Conservation (phyloP, 2,888 invertebrate species). For the Pollenia griseotomentosa region DNA sequence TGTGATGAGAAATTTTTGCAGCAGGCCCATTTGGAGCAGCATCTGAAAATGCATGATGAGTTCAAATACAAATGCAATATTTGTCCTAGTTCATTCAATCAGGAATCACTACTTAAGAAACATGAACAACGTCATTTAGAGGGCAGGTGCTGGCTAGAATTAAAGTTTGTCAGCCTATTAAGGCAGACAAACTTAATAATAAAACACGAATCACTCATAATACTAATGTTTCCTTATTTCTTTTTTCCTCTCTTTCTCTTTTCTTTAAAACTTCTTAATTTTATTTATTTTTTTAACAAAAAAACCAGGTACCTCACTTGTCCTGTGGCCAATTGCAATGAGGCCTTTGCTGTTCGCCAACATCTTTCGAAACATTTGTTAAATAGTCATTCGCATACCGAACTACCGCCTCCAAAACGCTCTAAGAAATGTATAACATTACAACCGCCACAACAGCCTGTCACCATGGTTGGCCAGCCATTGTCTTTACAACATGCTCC, state of each 20-base stretch:
- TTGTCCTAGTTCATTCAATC: slow-evolving; percentile 84
- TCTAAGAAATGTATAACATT: slow-evolving; percentile 82
- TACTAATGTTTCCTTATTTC: slow-evolving; percentile 16
- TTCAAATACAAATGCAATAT: slow-evolving; percentile 84
- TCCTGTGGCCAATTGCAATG: slow-evolving; percentile 83
- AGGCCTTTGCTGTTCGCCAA: slow-evolving; percentile 84
- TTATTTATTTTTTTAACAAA: too few species aligned
- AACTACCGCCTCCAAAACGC: slow-evolving; percentile 84
- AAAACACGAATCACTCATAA: slow-evolving; percentile 12
- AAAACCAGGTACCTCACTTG: slow-evolving; percentile 82
- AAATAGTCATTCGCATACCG: slow-evolving; percentile 84
- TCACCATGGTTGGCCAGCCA: slow-evolving; percentile 83
- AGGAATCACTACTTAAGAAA: slow-evolving; percentile 83
- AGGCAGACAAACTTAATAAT: slow-evolving; percentile 3
- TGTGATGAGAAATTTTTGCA: slow-evolving; percentile 84
- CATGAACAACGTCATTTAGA: slow-evolving; percentile 84
- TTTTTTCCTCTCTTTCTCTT: slow-evolving; percentile 23
- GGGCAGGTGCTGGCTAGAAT: slow-evolving; percentile 79
- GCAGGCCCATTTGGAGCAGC: slow-evolving; percentile 84
- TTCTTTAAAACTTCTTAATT: slow-evolving; percentile 2
- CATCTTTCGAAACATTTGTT: slow-evolving; percentile 84
- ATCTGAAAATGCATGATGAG: slow-evolving; percentile 84
- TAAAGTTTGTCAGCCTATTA: slow-evolving; percentile 51
- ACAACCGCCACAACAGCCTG: slow-evolving; percentile 82
- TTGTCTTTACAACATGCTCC: slow-evolving; percentile 83